phyloP scores from a whole-genome alignment of 2,113 vertebrate species.

The Jaculus jaculus region DNA sequence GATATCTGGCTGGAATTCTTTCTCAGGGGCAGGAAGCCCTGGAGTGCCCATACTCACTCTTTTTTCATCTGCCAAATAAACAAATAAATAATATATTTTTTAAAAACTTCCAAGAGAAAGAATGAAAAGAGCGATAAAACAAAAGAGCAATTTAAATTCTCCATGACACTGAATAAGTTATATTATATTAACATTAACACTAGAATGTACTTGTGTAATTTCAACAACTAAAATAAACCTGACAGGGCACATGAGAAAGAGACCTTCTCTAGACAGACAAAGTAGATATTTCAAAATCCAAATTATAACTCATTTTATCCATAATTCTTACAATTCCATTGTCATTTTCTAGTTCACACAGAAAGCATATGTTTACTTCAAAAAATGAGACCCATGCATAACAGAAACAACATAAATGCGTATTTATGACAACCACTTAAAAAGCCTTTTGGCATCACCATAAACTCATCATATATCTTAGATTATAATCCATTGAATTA shows the following conservation, averaged over 20 bases:
- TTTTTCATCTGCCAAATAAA: too few species aligned
- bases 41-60: too few species aligned
- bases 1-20: too few species aligned
- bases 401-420: not conserved
- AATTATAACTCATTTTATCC: not conserved
- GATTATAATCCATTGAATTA: not conserved
- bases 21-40: too few species aligned
- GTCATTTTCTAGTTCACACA: not conserved
- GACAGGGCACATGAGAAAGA: not conserved
- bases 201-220: not conserved
- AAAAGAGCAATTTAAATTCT: not conserved
- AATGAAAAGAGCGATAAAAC: not conserved
- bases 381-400: not conserved
- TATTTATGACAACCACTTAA: not conserved
- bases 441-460: not conserved
- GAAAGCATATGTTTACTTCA: not conserved
- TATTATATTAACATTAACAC: not conserved
- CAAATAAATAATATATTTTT: too few species aligned
- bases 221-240: not conserved
- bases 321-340: conserved; percentile 6
- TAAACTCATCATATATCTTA: not conserved
- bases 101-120: not conserved
- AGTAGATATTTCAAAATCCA: not conserved
- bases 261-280: not conserved
- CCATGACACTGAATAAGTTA: not conserved